phyloP scores from a whole-genome alignment of 2,113 vertebrate species.

The Cyanocitta stelleri region DNA sequence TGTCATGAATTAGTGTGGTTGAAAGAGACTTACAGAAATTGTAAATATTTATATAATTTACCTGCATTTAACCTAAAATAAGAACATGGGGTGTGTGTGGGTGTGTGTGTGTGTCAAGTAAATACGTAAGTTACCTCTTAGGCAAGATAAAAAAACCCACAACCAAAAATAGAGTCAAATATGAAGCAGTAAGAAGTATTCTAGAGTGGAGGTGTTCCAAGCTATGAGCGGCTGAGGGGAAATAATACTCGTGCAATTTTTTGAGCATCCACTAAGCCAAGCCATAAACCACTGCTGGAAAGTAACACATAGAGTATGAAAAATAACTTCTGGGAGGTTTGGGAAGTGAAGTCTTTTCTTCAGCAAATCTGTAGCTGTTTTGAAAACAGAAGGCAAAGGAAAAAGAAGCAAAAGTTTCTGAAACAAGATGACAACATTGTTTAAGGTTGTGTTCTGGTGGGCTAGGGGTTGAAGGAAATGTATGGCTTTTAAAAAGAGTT shows the following conservation, averaged over 20 bases:
- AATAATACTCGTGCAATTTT: neutral
- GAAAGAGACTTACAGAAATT: neutral
- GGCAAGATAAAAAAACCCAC: neutral
- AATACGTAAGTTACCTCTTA: neutral
- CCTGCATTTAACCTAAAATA: neutral
- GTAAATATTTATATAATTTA: neutral
- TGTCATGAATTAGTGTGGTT: neutral
- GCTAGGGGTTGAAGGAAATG: neutral
- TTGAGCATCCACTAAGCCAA: neutral
- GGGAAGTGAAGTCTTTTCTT: neutral
- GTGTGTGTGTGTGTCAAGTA: neutral
- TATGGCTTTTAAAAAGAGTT: neutral
- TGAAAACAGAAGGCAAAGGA: neutral
- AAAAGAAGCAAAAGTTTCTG: neutral
- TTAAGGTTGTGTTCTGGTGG: neutral
- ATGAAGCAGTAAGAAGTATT: neutral
- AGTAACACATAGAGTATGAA: neutral
- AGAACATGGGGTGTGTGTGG: neutral
- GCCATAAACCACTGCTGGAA: constrained; percentile 22
- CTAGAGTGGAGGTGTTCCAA: neutral
- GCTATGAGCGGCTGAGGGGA: neutral
- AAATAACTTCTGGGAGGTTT: constrained; percentile 17
- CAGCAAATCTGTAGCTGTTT: neutral
- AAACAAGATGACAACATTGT: neutral
- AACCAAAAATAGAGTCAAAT: neutral